phyloP scores from a whole-genome alignment of 1,140 invertebrate genomes.

The Pachypsylla venusta region DNA sequence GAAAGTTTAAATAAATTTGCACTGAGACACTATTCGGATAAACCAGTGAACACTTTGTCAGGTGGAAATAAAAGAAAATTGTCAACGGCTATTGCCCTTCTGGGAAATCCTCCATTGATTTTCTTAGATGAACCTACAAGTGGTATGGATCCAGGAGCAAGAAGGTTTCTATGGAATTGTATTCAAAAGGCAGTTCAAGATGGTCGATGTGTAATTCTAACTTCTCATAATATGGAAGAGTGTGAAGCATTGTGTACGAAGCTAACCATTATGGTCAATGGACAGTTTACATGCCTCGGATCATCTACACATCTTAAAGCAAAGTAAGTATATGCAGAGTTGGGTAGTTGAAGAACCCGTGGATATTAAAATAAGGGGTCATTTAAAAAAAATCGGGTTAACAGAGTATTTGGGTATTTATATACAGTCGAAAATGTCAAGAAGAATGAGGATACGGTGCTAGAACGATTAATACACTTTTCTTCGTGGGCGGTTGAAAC shows the following conservation, averaged over 20 bases:
- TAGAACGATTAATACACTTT: too few species aligned
- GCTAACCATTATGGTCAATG: slow-evolving; percentile 46
- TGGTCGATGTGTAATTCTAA: slow-evolving; percentile 32
- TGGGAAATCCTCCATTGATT: slow-evolving; percentile 48
- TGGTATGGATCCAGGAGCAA: slow-evolving; percentile 29
- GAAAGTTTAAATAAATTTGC: slow-evolving; percentile 12
- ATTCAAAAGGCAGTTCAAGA: slow-evolving; percentile 26
- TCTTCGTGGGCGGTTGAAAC: too few species aligned
- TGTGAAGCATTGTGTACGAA: slow-evolving; percentile 41
- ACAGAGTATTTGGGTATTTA: too few species aligned
- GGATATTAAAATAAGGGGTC: too few species aligned
- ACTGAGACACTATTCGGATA: slow-evolving; percentile 17
- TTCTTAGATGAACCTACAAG: slow-evolving; percentile 33
- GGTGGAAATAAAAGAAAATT: slow-evolving; percentile 44
- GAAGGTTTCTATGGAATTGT: slow-evolving; percentile 36
- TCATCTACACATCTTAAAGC: slow-evolving; percentile 40
- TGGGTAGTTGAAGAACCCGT: too few species aligned
- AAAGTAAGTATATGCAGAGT: slow-evolving; percentile 28
- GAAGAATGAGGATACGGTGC: too few species aligned
- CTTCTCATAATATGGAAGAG: slow-evolving; percentile 37
- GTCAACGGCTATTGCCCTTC: slow-evolving; percentile 42
- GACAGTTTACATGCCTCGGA: slow-evolving; percentile 38
- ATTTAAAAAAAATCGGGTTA: too few species aligned
- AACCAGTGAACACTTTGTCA: slow-evolving; percentile 37
- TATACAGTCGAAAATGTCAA: too few species aligned